phyloP scores from a whole-genome alignment of 2,113 vertebrate species.

The Chloropsis hardwickii region DNA sequence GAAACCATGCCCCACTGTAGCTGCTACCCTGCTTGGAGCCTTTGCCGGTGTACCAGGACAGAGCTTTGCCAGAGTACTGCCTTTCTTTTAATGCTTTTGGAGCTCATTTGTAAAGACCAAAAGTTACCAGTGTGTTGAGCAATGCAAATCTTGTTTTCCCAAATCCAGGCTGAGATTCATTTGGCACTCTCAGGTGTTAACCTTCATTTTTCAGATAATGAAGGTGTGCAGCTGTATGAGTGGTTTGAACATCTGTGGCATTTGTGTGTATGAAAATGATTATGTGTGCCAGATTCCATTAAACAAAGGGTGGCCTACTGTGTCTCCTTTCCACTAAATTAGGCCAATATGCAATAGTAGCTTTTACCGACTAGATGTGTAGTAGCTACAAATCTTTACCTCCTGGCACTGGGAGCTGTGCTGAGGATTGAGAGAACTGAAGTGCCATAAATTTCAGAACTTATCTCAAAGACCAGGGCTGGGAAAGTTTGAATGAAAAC shows the following conservation, averaged over 20 bases:
- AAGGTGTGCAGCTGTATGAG: not conserved
- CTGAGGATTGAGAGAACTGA: not conserved
- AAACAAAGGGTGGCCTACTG: not conserved
- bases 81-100: not conserved
- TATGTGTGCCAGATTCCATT: not conserved
- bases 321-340: constrained; percentile 21
- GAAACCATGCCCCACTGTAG: not conserved
- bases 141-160: not conserved
- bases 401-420: not conserved
- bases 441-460: not conserved
- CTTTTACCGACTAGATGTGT: not conserved
- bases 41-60: not conserved
- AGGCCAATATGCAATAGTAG: not conserved
- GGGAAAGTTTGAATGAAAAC: not conserved
- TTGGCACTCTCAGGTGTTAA: not conserved
- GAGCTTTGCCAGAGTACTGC: not conserved
- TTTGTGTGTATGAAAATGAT: constrained; percentile 5
- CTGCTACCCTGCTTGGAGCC: not conserved
- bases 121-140: not conserved
- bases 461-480: not conserved
- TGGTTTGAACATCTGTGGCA: not conserved
- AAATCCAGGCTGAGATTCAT: not conserved
- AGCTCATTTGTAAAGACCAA: not conserved
- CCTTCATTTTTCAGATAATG: not conserved
- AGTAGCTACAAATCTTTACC: not conserved